A percentile compares a stretch with the other conserved stretches of the same genome.
Conservation (phyloP, 2,113 vertebrate species). For the Gadus macrocephalus region DNA sequence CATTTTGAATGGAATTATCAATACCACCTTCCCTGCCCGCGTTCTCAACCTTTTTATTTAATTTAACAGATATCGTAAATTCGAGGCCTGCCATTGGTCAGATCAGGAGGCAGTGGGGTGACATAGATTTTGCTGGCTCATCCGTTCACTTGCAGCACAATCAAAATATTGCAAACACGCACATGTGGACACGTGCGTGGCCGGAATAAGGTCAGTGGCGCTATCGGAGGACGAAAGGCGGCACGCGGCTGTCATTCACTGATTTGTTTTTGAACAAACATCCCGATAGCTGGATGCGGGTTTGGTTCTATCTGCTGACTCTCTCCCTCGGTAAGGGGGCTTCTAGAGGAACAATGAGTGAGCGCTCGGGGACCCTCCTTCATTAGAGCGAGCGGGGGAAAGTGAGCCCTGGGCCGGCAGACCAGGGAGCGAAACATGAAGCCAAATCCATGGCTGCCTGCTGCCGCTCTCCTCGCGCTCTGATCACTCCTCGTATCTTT, state of each 20-base stretch:
- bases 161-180: conserved; percentile 51
- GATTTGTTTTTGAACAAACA: too few relatives aligned
- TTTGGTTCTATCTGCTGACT: conserved; percentile 26
- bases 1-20: conserved; percentile 78
- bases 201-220: conserved; percentile 43
- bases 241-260: conserved; percentile 20
- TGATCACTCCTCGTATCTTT: conserved; percentile 80
- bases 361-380: conserved; percentile 84
- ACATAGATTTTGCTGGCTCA: conserved; percentile 44
- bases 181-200: conserved; percentile 40
- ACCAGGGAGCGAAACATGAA: conserved; percentile 87
- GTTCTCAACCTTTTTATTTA: conserved; percentile 77
- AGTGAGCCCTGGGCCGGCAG: conserved; percentile 90
- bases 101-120: conserved; percentile 35
- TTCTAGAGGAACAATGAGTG: conserved; percentile 44
- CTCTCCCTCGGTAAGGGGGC: conserved; percentile 17
- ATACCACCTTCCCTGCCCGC: conserved; percentile 74
- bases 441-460: conserved; percentile 89
- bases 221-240: conserved; percentile 15
- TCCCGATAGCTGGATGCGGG: not conserved
- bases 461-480: conserved; percentile 79
- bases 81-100: conserved; percentile 51
- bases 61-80: conserved; percentile 75
- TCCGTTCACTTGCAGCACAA: conserved; percentile 52
- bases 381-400: conserved; percentile 81